Evolutionary conservation across 2,113 vertebrate genomes (phyloP).

Genomic region (Hiodon alosoides): DNA sequence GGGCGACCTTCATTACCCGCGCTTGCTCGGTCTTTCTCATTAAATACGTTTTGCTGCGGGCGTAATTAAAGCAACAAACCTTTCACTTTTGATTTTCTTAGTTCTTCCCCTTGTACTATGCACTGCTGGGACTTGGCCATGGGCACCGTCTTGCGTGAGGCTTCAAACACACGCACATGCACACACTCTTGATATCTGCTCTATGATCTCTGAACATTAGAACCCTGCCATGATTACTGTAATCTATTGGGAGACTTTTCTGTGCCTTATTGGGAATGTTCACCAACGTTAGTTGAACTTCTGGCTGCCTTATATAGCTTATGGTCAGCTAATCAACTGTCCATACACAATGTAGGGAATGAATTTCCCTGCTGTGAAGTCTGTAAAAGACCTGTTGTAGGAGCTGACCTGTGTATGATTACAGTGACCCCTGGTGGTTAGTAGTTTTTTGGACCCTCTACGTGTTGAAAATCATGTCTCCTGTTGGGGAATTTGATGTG

Average conservation of each 20-base stretch:
- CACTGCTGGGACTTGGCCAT: neutral
- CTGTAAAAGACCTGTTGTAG: neutral
- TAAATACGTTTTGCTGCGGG: neutral
- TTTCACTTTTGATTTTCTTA: constrained; percentile 8
- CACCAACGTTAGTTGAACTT: too few relatives aligned
- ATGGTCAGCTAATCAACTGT: neutral
- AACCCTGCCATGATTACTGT: neutral
- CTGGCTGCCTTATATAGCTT: neutral
- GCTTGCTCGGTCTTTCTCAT: constrained; percentile 1
- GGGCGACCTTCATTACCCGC: neutral
- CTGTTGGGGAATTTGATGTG: too few relatives aligned
- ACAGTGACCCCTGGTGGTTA: constrained; percentile 15
- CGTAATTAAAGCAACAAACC: constrained; percentile 10
- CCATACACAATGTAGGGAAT: too few relatives aligned
- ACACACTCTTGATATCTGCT: neutral
- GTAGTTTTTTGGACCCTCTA: neutral
- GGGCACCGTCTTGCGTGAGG: neutral
- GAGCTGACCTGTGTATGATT: neutral
- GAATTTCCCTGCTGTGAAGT: neutral
- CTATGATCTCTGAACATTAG: neutral
- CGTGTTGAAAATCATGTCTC: too few relatives aligned
- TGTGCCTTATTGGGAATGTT: too few relatives aligned
- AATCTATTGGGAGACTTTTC: too few relatives aligned
- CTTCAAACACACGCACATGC: neutral
- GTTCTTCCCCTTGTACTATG: neutral